Percentiles rank a stretch among this genome's conserved stretches.
phyloP scores from a whole-genome alignment of 2,113 vertebrate genomes.

The Haemorhous mexicanus region DNA sequence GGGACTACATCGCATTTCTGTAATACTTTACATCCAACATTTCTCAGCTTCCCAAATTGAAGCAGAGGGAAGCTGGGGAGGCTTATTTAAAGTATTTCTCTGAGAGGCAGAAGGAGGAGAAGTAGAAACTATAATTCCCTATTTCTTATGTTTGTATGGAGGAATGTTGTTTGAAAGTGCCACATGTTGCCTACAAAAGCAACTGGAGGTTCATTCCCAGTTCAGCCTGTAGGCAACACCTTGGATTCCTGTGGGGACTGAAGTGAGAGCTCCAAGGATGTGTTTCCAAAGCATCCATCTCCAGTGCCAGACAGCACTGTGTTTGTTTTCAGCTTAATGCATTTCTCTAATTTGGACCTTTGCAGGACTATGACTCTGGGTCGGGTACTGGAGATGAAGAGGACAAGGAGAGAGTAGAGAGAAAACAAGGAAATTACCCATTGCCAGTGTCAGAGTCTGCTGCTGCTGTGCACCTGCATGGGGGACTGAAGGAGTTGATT shows the following conservation, averaged over 20 bases:
- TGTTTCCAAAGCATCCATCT: background rate
- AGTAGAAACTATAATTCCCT: background rate
- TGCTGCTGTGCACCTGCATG: accelerated
- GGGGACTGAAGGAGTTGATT: background rate
- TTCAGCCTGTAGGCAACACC: background rate
- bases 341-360: background rate
- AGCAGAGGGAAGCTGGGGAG: background rate
- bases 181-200: background rate
- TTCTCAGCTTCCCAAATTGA: background rate
- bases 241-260: background rate
- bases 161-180: background rate
- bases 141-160: background rate
- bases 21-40: background rate
- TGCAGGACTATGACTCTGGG: background rate
- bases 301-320: accelerated
- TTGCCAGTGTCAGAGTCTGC: background rate
- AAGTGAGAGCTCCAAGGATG: accelerated
- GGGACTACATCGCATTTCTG: background rate
- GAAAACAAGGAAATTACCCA: background rate
- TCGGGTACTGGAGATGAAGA: background rate
- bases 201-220: background rate
- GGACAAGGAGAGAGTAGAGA: background rate
- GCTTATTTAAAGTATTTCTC: background rate
- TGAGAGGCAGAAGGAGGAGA: background rate
- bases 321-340: no score